Conservation (phyloP, 2,113 vertebrate species). For the Bettongia penicillata region DNA sequence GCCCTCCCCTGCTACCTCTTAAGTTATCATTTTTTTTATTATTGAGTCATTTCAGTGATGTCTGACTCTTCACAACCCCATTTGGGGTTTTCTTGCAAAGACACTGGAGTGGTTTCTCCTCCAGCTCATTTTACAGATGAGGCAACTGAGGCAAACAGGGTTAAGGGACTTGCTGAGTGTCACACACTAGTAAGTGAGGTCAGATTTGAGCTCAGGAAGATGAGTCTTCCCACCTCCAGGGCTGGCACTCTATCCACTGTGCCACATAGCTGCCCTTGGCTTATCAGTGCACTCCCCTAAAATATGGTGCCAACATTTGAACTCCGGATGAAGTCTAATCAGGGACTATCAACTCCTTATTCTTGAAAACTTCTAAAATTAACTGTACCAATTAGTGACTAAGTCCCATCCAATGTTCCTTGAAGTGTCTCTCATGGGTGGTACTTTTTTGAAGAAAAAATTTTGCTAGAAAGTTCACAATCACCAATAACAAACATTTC, state of each 20-base stretch:
- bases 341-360: not conserved
- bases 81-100: not conserved
- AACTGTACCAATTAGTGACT: not conserved
- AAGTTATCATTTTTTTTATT: not conserved
- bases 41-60: not conserved
- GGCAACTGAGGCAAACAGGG: not conserved
- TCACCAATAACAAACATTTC: not conserved
- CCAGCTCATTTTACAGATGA: not conserved
- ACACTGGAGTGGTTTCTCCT: not conserved
- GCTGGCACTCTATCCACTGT: too few relatives aligned
- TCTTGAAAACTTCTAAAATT: too few relatives aligned
- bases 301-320: not conserved
- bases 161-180: not conserved
- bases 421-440: not conserved
- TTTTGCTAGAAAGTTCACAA: not conserved
- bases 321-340: not conserved
- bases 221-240: too few relatives aligned
- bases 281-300: too few relatives aligned
- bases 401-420: not conserved
- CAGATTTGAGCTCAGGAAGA: too few relatives aligned
- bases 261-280: too few relatives aligned
- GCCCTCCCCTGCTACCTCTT: not conserved
- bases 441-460: not conserved
- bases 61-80: not conserved
- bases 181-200: too few relatives aligned